phyloP scores from a whole-genome alignment of 2,113 vertebrate genomes.

The Sphaerodactylus townsendi region DNA sequence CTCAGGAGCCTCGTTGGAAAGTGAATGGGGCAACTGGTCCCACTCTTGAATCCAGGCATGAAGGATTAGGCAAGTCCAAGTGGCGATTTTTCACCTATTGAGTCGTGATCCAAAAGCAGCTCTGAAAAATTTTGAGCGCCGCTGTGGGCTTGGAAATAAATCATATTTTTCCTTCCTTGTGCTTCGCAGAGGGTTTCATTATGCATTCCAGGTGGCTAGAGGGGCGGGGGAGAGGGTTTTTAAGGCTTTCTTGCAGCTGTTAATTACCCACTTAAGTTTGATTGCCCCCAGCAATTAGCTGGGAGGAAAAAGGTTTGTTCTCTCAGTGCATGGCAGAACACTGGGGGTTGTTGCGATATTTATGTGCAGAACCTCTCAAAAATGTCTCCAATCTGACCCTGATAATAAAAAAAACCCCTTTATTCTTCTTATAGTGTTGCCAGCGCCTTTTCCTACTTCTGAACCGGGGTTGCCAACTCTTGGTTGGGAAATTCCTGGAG shows the following conservation, averaged over 20 bases:
- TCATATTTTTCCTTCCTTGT: background rate
- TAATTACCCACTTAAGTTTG: background rate
- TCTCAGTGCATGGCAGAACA: background rate
- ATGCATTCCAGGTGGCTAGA: background rate
- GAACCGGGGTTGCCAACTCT: background rate
- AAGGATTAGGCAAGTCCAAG: background rate
- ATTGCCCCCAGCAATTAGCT: background rate
- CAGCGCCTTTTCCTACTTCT: background rate
- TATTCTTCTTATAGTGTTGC: background rate
- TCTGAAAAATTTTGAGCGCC: background rate
- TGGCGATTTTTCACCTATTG: background rate
- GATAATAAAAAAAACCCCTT: no score
- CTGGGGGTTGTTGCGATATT: background rate
- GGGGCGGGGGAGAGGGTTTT: background rate
- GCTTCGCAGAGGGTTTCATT: background rate
- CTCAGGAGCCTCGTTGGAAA: background rate
- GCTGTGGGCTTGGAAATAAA: background rate
- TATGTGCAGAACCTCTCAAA: no score
- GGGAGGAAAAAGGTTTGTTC: background rate
- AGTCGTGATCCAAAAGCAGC: background rate
- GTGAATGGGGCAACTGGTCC: background rate
- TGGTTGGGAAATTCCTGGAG: background rate
- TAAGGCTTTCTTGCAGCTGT: background rate
- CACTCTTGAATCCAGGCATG: background rate
- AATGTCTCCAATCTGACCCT: background rate